Evolutionary conservation across 2,888 invertebrate genomes (phyloP), one percentile per base, ranked within the genome.

Genomic region (Steromphala cineraria): DNA sequence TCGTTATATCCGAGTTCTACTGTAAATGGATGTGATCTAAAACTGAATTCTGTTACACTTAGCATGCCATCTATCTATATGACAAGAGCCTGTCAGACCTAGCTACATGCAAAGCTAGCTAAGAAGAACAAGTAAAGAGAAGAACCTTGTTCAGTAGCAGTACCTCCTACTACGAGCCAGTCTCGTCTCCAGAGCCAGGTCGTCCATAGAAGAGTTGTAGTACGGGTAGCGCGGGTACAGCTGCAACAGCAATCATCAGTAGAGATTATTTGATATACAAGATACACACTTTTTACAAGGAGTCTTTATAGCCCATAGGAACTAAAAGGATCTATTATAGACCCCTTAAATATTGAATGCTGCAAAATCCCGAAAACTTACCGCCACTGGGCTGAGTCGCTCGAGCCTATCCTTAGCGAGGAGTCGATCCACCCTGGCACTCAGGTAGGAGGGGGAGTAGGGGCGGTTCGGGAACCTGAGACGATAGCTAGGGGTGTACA

Each of bases 111-210:
- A 17, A 24, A 67, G 17, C 46, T 46, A 46, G 46, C 5, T 13
- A 46, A 46, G 62, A 31, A 55, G 74, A 74, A 74, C n/a, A 40
- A 71, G n/a, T 53, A 81, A 78, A 46, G 53, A 77, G 28, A 81
- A 53, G 78, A 81, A 81, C 81, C 81, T 81, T 56, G 21, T 36
- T 79, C 79, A 81, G 81, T 75, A 79, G 82, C 86, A 87, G 80
- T 89, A 90, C 88, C 90, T 91, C 90, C 90, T 84, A 81, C 82
- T 82, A 79, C 81, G 82, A 8, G 87, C 89, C 62, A 89, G 76
- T 40, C 82, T 86, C 31, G 90, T 90, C 36, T 90, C 89, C 40
- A 88, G 71, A 28, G 84, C 89, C 36, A 90, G 84, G 80, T 88
- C 87, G 19, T 87, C 86, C 74, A 90, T 53, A n/a, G 86, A 82